Evolutionary conservation across 2,888 invertebrate genomes (phyloP), one percentile per base, ranked within the genome.

Genomic region (Ditula angustiorana): DNA sequence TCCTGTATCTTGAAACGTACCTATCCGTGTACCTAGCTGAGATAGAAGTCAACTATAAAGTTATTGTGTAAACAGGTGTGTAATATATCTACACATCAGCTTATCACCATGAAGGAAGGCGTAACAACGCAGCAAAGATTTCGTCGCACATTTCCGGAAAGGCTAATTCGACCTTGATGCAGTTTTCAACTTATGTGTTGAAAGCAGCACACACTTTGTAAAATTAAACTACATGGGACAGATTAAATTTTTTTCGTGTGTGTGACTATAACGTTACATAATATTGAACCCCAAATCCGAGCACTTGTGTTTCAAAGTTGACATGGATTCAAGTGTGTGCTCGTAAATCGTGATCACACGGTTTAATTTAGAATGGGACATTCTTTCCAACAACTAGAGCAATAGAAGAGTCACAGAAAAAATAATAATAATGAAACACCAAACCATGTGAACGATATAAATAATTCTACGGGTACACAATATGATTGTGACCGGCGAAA

Each of bases 401-500:
- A 41, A 26, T 26, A 19, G 19, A 11, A 30, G 0, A 28, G 5
- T 28, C 16, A 11, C 7, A 46, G 46, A 1, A 11, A 46, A 24
- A 24, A 19, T 26, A 19, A 41, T 41, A 41, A 41, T 52, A 23
- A 23, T 5, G 30, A 13, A 41, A 44, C 24, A 13, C 24, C 23
- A 30, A 53, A 26, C n/a, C 23, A 16, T n/a, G 47, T 28, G 46
- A 26, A 16, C 28, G 41, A 10, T 47, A 57, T 28, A 78, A 81
- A 85, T 86, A 86, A 85, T 84, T 84, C 76, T 82, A 74, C 77
- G 44, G 72, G 71, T 73, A 71, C 78, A 85, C 79, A 84, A 83
- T 81, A 87, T 83, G 85, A 85, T 82, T 77, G 82, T 74, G 74
- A 78, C 80, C 74, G 79, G 76, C 70, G 73, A 80, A 68, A 82